Conservation (phyloP, 2,113 vertebrate species). For the Rousettus leschenaultii region DNA sequence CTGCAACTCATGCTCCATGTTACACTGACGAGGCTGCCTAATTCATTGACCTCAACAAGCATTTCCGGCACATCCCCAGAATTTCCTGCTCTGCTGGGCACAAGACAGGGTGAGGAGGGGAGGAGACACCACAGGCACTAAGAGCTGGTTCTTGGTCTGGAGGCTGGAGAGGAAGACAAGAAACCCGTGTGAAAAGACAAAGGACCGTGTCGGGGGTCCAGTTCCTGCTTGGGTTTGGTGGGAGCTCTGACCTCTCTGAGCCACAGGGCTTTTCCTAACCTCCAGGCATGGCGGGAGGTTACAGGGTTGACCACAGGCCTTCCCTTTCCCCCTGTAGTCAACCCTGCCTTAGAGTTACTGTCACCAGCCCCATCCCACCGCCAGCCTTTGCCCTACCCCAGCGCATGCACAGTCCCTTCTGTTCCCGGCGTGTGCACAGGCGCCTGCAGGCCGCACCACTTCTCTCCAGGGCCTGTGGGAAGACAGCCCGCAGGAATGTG, state of each 20-base stretch:
- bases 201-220: accelerated
- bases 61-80: background rate
- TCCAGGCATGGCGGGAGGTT: no score
- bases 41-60: background rate
- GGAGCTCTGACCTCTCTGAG: background rate
- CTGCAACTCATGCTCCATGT: background rate
- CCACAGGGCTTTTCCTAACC: background rate
- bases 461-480: background rate
- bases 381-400: no score
- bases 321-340: background rate
- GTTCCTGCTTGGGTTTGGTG: background rate
- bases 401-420: no score
- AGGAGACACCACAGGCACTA: background rate
- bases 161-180: background rate
- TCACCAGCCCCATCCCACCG: background rate
- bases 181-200: background rate
- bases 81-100: background rate
- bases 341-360: background rate
- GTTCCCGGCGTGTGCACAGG: background rate
- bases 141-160: background rate
- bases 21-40: background rate
- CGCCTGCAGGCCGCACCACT: accelerated
- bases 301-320: background rate
- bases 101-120: background rate
- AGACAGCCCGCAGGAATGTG: background rate